Evolutionary conservation across 2,113 vertebrate species (phyloP).

Genomic region (Odontesthes bonariensis): DNA sequence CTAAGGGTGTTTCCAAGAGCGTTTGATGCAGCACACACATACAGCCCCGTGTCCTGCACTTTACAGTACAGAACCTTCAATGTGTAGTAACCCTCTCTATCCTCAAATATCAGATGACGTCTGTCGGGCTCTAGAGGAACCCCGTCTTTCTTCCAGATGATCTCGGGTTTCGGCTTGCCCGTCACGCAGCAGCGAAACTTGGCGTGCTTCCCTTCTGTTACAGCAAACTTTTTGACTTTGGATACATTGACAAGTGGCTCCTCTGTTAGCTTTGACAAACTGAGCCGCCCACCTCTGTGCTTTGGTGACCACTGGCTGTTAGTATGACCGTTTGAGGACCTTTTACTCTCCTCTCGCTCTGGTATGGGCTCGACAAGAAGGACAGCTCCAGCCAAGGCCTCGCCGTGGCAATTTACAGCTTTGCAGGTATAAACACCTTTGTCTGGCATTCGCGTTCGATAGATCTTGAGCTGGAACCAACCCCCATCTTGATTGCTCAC

Average conservation of each 20-base stretch:
- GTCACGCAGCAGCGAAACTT: constrained; percentile 96
- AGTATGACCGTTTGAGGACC: constrained; percentile 47
- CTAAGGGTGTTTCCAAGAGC: constrained; percentile 93
- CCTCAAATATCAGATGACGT: constrained; percentile 92
- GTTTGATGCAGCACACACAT: constrained; percentile 93
- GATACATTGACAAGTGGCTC: constrained; percentile 60
- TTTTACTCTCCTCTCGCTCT: constrained; percentile 48
- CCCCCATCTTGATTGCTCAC: constrained; percentile 77
- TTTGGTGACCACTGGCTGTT: constrained; percentile 65
- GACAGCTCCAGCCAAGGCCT: constrained; percentile 88
- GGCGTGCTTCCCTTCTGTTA: constrained; percentile 93
- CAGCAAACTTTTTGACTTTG: constrained; percentile 88
- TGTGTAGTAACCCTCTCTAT: constrained; percentile 94
- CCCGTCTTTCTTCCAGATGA: constrained; percentile 94
- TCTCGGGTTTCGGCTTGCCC: constrained; percentile 96
- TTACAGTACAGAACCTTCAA: constrained; percentile 97
- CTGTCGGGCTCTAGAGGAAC: constrained; percentile 80
- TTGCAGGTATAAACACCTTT: constrained; percentile 93
- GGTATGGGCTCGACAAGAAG: constrained; percentile 86
- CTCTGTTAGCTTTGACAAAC: constrained; percentile 40
- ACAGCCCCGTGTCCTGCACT: constrained; percentile 90
- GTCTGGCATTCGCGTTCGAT: constrained; percentile 84
- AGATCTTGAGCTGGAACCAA: constrained; percentile 90
- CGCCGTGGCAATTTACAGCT: constrained; percentile 83
- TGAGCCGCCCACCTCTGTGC: constrained; percentile 48